These are phyloP conservation scores for Nothoprocta pentlandii DNA, from an alignment of 2,113 vertebrate species.

Conservation along the genomic window DNA sequence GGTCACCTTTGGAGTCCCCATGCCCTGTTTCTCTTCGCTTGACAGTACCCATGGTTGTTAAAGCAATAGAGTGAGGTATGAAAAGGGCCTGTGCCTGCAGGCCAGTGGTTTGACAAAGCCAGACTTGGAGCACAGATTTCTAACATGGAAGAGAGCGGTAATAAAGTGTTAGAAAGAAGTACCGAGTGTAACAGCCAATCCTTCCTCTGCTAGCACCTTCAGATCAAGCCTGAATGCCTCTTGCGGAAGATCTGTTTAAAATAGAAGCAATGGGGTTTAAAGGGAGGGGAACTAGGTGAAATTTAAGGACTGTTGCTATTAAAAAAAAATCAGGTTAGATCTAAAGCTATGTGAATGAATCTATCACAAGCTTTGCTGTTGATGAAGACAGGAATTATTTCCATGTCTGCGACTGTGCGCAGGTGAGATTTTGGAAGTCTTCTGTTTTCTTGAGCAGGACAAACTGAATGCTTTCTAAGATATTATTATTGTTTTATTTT, in stretches of 20 bases:
- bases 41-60: neutral
- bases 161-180: neutral
- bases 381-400: neutral
- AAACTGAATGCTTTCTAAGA: neutral
- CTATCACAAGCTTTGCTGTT: neutral
- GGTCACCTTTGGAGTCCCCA: neutral
- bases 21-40: neutral
- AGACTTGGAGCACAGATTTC: neutral
- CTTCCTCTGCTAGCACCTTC: neutral
- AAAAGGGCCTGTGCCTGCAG: neutral
- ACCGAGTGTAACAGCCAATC: neutral
- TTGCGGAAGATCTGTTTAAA: neutral
- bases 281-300: neutral
- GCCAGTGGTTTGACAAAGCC: neutral
- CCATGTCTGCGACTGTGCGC: neutral
- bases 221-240: neutral
- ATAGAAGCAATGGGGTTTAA: neutral
- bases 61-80: neutral
- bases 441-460: neutral
- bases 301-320: neutral
- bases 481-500: neutral
- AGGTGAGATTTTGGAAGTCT: neutral
- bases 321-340: neutral
- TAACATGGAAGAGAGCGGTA: neutral
- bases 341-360: neutral